Percentiles rank a stretch among this genome's conserved stretches.
Conservation (phyloP, 2,113 vertebrate genomes). For the Pongo abelii region DNA sequence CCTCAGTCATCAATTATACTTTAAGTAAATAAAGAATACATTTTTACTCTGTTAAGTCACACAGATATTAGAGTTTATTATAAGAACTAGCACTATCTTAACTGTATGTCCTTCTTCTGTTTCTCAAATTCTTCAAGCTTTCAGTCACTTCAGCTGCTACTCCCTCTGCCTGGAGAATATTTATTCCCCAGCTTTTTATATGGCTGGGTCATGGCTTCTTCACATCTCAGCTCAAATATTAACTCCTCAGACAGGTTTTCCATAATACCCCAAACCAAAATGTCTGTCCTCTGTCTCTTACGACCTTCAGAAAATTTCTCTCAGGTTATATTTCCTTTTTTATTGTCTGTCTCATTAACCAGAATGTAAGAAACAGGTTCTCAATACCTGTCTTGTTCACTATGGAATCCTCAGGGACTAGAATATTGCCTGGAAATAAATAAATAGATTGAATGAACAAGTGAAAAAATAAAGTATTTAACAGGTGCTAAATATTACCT, state of each 20-base stretch:
- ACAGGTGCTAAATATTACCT: neutral
- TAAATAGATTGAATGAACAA: neutral
- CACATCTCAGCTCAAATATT: neutral
- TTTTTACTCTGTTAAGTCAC: neutral
- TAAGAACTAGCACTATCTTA: neutral
- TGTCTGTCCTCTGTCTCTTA: neutral
- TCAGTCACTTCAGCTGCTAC: neutral
- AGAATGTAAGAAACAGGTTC: neutral
- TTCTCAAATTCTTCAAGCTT: neutral
- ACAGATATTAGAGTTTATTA: neutral
- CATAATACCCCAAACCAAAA: neutral
- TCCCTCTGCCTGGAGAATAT: neutral
- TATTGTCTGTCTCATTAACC: neutral
- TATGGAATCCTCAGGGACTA: neutral
- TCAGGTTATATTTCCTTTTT: neutral
- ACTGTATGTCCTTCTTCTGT: neutral
- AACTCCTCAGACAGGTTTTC: neutral
- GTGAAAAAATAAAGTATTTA: slow-evolving; percentile 15
- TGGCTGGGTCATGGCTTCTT: neutral
- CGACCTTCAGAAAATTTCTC: neutral
- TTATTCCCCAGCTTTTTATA: neutral
- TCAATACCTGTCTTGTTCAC: neutral
- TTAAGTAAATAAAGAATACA: neutral
- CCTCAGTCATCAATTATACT: neutral
- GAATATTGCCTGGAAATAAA: slow-evolving; percentile 21